phyloP scores from a whole-genome alignment of 2,797 vertebrate genomes.

The Cossypha heuglini region DNA sequence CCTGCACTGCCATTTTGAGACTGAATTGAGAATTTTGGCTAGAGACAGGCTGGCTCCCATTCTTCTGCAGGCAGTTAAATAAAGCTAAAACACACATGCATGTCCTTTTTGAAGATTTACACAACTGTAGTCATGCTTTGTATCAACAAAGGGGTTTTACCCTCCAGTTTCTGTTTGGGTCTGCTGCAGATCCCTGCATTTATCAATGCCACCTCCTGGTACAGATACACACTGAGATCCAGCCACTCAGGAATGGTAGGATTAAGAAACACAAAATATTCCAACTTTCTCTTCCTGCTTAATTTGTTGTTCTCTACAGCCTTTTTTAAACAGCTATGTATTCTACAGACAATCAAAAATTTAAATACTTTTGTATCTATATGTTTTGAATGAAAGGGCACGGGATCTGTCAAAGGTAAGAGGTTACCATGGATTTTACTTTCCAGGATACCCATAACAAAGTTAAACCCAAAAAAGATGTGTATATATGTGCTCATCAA shows the following conservation, averaged over 20 bases:
- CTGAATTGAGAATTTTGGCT: background rate
- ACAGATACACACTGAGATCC: background rate
- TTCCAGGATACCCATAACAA: background rate
- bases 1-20: background rate
- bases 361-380: background rate
- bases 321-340: background rate
- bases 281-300: background rate
- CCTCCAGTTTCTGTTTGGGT: background rate
- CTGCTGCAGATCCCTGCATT: background rate
- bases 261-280: background rate
- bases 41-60: background rate
- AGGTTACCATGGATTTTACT: background rate
- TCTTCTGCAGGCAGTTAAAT: background rate
- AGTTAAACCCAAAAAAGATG: background rate
- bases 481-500: background rate
- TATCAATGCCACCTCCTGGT: constrained; percentile 22
- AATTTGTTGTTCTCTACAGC: background rate
- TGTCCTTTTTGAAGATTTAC: background rate
- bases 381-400: background rate
- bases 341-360: background rate
- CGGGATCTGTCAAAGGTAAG: background rate
- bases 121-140: background rate
- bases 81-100: background rate
- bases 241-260: background rate
- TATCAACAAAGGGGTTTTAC: background rate